phyloP scores from a whole-genome alignment of 1,140 invertebrate species.

The Ips nitidus region DNA sequence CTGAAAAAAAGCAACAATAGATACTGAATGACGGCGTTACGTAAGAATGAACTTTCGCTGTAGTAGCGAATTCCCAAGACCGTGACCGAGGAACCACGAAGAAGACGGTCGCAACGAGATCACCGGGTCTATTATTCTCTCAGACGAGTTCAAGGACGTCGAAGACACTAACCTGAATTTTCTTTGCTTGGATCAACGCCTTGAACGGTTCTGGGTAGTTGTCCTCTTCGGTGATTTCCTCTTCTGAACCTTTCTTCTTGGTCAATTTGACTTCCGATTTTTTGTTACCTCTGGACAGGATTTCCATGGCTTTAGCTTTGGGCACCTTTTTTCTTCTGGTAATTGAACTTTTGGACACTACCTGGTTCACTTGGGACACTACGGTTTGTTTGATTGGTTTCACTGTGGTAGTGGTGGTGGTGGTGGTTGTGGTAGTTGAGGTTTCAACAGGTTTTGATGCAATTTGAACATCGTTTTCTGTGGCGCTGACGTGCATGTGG shows the following conservation, averaged over 20 bases:
- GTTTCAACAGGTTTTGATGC: constrained; percentile 30
- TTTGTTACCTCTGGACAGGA: constrained; percentile 33
- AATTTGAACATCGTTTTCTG: constrained; percentile 38
- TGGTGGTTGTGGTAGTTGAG: constrained; percentile 16
- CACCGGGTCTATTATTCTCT: constrained; percentile 9
- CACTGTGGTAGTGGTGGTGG: constrained; percentile 12
- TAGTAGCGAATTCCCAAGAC: constrained; percentile 8
- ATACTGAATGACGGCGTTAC: neutral
- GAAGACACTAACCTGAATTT: constrained; percentile 36
- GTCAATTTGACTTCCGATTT: constrained; percentile 36
- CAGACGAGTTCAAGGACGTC: constrained; percentile 14
- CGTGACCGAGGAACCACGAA: constrained; percentile 17
- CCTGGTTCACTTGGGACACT: constrained; percentile 45
- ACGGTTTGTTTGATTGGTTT: constrained; percentile 43
- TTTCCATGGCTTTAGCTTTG: constrained; percentile 25
- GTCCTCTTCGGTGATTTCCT: constrained; percentile 47
- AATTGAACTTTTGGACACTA: constrained; percentile 44
- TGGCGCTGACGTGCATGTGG: constrained; percentile 37
- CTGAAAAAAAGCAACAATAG: neutral
- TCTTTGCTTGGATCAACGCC: constrained; percentile 48
- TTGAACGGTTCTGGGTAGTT: constrained; percentile 51
- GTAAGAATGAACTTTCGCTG: neutral
- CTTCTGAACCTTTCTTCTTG: constrained; percentile 41
- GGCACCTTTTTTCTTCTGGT: constrained; percentile 38
- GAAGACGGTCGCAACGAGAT: constrained; percentile 21